Conservation (phyloP, 1,140 invertebrate genomes). For the Camponotus pennsylvanicus region DNA sequence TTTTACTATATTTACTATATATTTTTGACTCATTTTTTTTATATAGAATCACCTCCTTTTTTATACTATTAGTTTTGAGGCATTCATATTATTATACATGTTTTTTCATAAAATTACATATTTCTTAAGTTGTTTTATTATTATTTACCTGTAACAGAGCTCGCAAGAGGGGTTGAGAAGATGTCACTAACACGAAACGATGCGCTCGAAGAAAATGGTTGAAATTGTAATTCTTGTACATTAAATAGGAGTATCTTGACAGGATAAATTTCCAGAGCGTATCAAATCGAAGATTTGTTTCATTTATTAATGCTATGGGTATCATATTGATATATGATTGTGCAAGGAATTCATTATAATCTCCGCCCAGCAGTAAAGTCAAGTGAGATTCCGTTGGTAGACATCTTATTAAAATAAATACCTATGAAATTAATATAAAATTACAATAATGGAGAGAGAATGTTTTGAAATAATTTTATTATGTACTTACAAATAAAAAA, state of each 20-base stretch:
- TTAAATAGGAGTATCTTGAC: too few species aligned
- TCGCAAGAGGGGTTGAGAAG: too few species aligned
- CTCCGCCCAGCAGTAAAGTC: conserved; percentile 56
- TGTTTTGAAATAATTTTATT: too few species aligned
- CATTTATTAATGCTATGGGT: conserved; percentile 50
- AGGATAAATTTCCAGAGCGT: neutral
- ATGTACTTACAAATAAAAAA: neutral
- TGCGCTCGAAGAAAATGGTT: conserved; percentile 25
- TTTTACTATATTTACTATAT: too few species aligned
- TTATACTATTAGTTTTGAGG: too few species aligned
- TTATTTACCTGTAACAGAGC: neutral
- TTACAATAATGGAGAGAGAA: too few species aligned
- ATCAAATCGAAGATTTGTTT: conserved; percentile 10
- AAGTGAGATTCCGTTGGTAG: neutral
- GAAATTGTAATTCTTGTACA: neutral
- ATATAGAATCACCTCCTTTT: too few species aligned
- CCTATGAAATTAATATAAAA: neutral
- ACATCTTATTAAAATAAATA: neutral
- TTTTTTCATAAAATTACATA: too few species aligned
- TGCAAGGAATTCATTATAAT: conserved; percentile 52
- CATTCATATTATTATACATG: too few species aligned
- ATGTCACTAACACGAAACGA: conserved; percentile 55
- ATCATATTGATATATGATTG: neutral
- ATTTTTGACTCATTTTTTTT: too few species aligned
- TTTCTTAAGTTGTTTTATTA: neutral